Base-by-base conservation (phyloP, 2,797 vertebrate genomes). In the Enteromius radiatus region DNA sequence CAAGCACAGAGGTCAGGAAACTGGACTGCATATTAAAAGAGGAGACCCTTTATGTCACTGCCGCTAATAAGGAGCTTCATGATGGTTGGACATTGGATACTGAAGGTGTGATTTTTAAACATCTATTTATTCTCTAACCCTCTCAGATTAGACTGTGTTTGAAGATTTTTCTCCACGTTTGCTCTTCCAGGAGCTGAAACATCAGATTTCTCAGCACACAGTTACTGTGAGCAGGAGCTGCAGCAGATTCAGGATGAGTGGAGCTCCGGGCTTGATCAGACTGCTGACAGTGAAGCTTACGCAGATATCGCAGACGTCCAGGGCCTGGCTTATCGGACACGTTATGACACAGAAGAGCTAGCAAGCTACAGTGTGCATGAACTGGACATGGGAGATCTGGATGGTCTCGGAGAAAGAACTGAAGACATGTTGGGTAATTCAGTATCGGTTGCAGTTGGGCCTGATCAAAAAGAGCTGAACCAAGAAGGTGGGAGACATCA, bases 191-290 rank as follows among this genome's bases (percentile, higher is more conserved):
- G 90, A 83, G 86, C 88, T 2, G 91, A 93, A 15, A 73, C 83
- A 26, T 88, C 92, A 10, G 85, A 79, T 75, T 80, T 89, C 17
- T 91, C 91, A 0, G 90, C 91, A 26, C 88, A 92, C 52, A 92
- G 91, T 84, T 92, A 91, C 71, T 89, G 43, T 67, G 91, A 92
- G 74, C 91, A 92, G 78, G 92, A 91, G 82, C 87, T 91, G 36
- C 86, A 91, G 77, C 92, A 92, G 84, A 91, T 90, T 84, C 90
- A 91, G 38, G 84, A 91, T 2, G 92, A 91, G 21, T 94, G 93
- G 93, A 92, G 91, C 61, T 63, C 88, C 23, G 83, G 89, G 69
- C 89, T 92, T 61, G 87, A 87, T 76, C 92, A 92, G 63, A 91
- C 81, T 12, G 68, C 88, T n/a, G 89, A 91, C 36, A 86, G 88